These are phyloP conservation scores for Gonioctena quinquepunctata DNA, from an alignment of 1,140 invertebrate genomes.

Conservation along the genomic window DNA sequence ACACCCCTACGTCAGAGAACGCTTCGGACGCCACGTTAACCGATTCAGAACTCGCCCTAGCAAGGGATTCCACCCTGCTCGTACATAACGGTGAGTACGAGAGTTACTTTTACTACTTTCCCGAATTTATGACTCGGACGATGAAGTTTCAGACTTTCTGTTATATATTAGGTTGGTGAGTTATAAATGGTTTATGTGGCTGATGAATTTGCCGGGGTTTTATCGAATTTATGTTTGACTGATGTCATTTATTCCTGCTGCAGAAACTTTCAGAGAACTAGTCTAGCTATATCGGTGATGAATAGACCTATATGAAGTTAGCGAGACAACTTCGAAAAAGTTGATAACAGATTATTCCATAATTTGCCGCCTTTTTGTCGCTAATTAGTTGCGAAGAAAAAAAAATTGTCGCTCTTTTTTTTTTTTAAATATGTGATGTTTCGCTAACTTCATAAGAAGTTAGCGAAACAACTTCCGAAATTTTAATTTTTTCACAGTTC, in stretches of 20 bases:
- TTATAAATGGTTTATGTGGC: background rate
- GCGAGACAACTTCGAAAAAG: too few species aligned
- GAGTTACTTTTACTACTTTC: conserved; percentile 10
- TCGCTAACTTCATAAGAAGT: too few species aligned
- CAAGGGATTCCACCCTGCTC: conserved; percentile 74
- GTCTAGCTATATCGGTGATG: too few species aligned
- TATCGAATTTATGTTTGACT: background rate
- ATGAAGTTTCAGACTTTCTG: conserved; percentile 9
- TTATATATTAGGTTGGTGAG: background rate
- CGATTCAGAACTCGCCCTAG: conserved; percentile 77
- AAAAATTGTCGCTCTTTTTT: too few species aligned
- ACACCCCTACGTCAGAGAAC: conserved; percentile 78
- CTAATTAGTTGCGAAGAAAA: too few species aligned
- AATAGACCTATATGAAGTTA: too few species aligned
- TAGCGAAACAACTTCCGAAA: too few species aligned
- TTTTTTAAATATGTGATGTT: too few species aligned
- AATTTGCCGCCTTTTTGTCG: too few species aligned
- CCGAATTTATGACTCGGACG: conserved; percentile 10
- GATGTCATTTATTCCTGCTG: background rate
- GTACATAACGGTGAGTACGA: conserved; percentile 74
- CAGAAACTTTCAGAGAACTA: too few species aligned
- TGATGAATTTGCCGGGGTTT: background rate
- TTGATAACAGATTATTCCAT: too few species aligned
- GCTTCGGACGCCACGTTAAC: conserved; percentile 80
- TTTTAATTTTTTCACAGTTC: too few species aligned